A percentile compares a stretch with the other conserved stretches of the same genome.
phyloP scores from a whole-genome alignment of 2,888 invertebrate species.

The Macrosiphum euphorbiae region DNA sequence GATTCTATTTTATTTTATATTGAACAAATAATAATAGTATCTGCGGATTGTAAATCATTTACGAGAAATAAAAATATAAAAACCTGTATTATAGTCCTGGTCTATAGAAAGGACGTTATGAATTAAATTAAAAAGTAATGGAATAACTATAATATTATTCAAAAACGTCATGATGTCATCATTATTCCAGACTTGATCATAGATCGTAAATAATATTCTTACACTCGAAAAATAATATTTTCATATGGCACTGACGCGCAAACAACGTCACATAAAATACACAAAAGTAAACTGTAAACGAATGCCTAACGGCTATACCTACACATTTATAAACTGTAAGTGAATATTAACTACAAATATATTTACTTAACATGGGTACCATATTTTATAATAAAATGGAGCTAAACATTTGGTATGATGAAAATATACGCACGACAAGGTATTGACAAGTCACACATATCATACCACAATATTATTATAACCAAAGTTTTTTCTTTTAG shows the following conservation, averaged over 20 bases:
- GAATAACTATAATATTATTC: neutral
- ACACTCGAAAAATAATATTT: neutral
- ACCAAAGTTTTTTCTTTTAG: neutral
- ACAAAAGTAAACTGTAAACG: neutral
- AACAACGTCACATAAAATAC: neutral
- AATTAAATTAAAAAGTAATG: neutral
- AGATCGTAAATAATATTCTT: neutral
- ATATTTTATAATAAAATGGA: neutral
- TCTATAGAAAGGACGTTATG: neutral
- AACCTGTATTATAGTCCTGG: slow-evolving; percentile 21
- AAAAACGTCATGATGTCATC: neutral
- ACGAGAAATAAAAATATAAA: neutral
- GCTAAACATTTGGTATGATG: neutral
- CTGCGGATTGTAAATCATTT: neutral
- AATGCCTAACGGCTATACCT: neutral
- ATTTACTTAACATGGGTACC: neutral
- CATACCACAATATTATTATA: neutral
- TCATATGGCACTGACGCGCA: neutral
- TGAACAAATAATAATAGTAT: neutral
- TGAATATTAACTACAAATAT: neutral
- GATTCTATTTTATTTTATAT: neutral
- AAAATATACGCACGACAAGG: neutral
- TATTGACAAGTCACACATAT: neutral
- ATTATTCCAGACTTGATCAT: neutral
- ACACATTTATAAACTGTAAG: neutral